A percentile compares a stretch with the other conserved stretches of the same genome.
These are phyloP conservation scores for Opisthocomus hoazin DNA, from an alignment of 2,113 vertebrate species.

Conservation along the genomic window DNA sequence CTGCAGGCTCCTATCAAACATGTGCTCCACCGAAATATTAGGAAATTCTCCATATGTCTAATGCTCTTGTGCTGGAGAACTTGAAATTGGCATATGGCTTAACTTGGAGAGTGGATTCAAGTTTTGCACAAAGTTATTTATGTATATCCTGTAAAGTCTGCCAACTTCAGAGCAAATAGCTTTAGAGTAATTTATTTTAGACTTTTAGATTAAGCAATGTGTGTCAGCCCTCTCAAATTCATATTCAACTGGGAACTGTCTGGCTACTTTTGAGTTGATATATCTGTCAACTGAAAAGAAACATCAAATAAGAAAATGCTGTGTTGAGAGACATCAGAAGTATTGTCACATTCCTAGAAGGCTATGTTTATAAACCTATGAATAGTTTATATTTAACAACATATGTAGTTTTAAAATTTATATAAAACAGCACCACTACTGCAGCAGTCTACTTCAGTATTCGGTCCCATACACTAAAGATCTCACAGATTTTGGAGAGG, in stretches of 20 bases:
- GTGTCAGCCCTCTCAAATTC: slow-evolving; percentile 4
- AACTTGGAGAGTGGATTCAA: neutral
- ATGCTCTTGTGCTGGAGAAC: neutral
- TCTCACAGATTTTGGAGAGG: neutral
- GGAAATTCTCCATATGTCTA: neutral
- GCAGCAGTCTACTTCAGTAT: neutral
- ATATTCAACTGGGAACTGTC: neutral
- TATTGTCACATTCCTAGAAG: neutral
- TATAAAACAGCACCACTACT: neutral
- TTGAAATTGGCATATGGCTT: neutral
- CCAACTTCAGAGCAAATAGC: slow-evolving; percentile 19
- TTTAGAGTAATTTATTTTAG: slow-evolving; percentile 18
- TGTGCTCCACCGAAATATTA: neutral
- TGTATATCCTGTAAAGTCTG: neutral
- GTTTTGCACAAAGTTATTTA: neutral
- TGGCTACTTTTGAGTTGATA: slow-evolving; percentile 18
- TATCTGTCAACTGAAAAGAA: slow-evolving; percentile 17
- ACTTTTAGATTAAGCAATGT: neutral
- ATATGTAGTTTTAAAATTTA: neutral
- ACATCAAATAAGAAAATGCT: neutral
- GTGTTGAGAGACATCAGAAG: neutral
- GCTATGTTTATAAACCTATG: neutral
- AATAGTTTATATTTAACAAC: neutral
- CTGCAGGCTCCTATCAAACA: neutral
- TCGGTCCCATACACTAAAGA: neutral